These are phyloP conservation scores for Eulemur macaco DNA, from an alignment of 2,113 vertebrate species.

Conservation along the genomic window DNA sequence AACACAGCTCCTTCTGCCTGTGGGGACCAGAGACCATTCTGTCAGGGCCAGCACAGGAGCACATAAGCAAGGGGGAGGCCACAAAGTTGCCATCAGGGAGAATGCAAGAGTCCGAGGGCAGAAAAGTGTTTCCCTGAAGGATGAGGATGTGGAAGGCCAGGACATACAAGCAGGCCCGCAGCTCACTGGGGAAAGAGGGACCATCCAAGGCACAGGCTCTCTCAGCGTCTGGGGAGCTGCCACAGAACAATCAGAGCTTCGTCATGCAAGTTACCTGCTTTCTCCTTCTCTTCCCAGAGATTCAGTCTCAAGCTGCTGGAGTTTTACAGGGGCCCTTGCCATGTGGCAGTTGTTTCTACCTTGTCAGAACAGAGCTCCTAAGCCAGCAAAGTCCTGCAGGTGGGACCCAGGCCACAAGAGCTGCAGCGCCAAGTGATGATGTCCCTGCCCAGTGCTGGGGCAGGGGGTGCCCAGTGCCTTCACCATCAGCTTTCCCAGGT, in stretches of 20 bases:
- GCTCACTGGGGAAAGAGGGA: background rate
- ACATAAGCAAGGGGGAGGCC: background rate
- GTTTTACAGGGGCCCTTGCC: background rate
- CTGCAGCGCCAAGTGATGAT: background rate
- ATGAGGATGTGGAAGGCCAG: background rate
- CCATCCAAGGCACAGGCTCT: background rate
- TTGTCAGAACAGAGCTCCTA: background rate
- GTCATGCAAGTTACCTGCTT: background rate
- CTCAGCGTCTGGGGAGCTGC: background rate
- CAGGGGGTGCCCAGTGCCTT: background rate
- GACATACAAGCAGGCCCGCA: background rate
- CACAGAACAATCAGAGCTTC: background rate
- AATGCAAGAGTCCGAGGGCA: background rate
- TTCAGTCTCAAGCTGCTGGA: background rate
- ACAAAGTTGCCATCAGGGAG: background rate
- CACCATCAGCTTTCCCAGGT: background rate
- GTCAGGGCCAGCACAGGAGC: background rate
- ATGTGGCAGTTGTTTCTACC: background rate
- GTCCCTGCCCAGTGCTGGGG: background rate
- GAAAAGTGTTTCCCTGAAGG: background rate
- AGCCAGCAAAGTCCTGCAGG: background rate
- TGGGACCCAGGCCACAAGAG: background rate
- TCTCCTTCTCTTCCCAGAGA: background rate
- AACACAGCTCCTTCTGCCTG: background rate
- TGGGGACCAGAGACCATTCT: background rate